Percentiles rank a stretch among this genome's conserved stretches.
Evolutionary conservation across 2,797 vertebrate species (phyloP).

Genomic region (Gorsachius magnificus): DNA sequence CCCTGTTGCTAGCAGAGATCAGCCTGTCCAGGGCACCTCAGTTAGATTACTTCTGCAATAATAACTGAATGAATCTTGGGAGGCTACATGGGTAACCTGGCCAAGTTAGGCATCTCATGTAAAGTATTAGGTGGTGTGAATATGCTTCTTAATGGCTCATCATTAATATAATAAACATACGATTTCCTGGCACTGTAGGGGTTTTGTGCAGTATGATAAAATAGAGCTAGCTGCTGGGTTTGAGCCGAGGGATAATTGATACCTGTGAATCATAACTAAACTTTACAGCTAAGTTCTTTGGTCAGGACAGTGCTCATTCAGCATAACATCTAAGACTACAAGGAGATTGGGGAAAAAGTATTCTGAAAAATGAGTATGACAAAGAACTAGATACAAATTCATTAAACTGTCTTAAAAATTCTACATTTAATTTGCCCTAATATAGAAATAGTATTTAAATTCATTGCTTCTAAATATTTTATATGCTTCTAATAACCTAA

Average conservation of each 20-base stretch:
- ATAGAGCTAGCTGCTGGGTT: neutral
- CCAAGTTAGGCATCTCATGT: neutral
- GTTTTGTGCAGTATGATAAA: neutral
- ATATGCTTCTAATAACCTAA: constrained; percentile 11
- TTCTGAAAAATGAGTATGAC: neutral
- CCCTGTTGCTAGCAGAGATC: neutral
- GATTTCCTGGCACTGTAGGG: neutral
- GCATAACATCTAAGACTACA: neutral
- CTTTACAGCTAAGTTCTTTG: neutral
- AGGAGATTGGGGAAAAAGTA: neutral
- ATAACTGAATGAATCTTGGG: neutral
- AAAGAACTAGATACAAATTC: neutral
- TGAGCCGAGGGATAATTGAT: neutral
- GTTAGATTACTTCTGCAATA: neutral
- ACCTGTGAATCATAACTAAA: neutral
- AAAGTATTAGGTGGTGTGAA: neutral
- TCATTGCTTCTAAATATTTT: constrained; percentile 47
- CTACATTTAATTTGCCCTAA: neutral
- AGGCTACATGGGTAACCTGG: neutral
- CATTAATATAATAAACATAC: neutral
- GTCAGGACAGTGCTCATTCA: neutral
- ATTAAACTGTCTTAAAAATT: neutral
- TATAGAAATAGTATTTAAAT: constrained; percentile 13
- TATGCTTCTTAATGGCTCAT: neutral
- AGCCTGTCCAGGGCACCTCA: neutral